Evolutionary conservation across 2,888 invertebrate genomes (phyloP).

Genomic region (Meiosimyza platycephala): DNA sequence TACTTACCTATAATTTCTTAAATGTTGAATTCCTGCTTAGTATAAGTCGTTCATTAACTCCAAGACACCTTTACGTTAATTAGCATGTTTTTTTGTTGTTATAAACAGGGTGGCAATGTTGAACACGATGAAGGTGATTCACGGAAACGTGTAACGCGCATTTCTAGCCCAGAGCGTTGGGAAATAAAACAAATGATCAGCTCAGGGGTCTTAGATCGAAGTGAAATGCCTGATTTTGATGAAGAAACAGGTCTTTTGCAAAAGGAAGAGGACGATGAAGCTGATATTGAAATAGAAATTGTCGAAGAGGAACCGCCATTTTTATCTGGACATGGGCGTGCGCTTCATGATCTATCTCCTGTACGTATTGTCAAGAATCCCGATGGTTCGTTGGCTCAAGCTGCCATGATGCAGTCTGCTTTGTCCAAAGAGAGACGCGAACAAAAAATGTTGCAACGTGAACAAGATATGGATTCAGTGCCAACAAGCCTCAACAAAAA

Average conservation of each 20-base stretch:
- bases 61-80: too few species aligned
- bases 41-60: too few species aligned
- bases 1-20: too few species aligned
- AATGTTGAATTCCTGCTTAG: too few species aligned
- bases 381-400: conserved; percentile 97
- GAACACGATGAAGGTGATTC: conserved; percentile 86
- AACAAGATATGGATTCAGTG: conserved; percentile 88
- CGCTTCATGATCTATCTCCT: conserved; percentile 91
- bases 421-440: conserved; percentile 96
- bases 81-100: not conserved
- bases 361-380: conserved; percentile 98
- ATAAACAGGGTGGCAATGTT: conserved; percentile 62
- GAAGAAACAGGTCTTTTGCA: conserved; percentile 92
- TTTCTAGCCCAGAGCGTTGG: conserved; percentile 97
- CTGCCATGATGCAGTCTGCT: conserved; percentile 99
- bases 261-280: conserved; percentile 93
- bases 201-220: conserved; percentile 90
- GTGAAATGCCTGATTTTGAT: conserved; percentile 97
- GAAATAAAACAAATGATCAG: conserved; percentile 98
- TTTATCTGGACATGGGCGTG: conserved; percentile 91
- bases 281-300: conserved; percentile 97
- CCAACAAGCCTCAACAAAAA: conserved; percentile 88
- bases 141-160: conserved; percentile 86
- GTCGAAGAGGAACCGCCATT: conserved; percentile 99
- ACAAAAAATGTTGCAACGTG: conserved; percentile 94